Conservation (phyloP, 2,888 invertebrate genomes). For the Mayetiola destructor region DNA sequence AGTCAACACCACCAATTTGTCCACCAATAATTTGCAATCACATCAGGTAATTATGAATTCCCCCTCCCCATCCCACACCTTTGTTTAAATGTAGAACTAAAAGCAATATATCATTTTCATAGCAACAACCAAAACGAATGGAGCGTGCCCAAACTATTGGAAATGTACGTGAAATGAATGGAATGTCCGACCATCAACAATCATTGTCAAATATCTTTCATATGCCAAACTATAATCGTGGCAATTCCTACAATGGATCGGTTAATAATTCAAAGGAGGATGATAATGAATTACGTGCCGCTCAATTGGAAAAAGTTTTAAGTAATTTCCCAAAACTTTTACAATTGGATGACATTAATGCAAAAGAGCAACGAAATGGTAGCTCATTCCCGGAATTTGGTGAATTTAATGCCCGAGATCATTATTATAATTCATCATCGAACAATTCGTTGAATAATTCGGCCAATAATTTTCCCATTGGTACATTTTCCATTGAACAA, state of each 20-base stretch:
- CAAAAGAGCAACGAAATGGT: slow-evolving; percentile 34
- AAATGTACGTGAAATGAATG: slow-evolving; percentile 9
- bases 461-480: slow-evolving; percentile 26
- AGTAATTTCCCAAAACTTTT: no score
- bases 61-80: background rate
- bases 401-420: slow-evolving; percentile 11
- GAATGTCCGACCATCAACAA: background rate
- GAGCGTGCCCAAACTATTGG: slow-evolving; percentile 6
- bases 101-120: no score
- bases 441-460: background rate
- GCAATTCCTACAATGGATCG: slow-evolving; percentile 1
- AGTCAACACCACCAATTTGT: slow-evolving; percentile 14
- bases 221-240: background rate
- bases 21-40: background rate
- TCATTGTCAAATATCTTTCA: background rate
- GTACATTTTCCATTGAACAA: slow-evolving; percentile 33
- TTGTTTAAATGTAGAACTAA: background rate
- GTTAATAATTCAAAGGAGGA: slow-evolving; percentile 1
- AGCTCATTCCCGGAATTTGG: slow-evolving; percentile 18
- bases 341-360: slow-evolving; percentile 25
- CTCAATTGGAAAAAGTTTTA: background rate
- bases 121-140: background rate
- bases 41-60: background rate
- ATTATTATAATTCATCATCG: slow-evolving; percentile 1
- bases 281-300: background rate